Evolutionary conservation across 30 jellyfish, hydroid and myxozoan genomes (phyloP).

Genomic region (Turritopsis dohrnii): DNA sequence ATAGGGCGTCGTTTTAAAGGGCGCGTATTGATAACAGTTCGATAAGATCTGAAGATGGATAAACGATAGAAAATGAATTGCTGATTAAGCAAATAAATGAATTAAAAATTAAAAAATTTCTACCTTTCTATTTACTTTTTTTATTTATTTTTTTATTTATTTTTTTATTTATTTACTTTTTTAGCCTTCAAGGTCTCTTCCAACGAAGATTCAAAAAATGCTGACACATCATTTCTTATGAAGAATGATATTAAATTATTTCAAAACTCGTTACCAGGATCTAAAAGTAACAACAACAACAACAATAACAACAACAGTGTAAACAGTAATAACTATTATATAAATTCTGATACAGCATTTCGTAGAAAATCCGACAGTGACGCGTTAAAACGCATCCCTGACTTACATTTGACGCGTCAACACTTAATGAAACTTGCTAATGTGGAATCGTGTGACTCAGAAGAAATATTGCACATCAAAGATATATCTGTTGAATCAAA

Average conservation of each 20-base stretch:
- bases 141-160: too few species aligned
- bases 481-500: neutral
- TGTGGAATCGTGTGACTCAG: conserved; percentile 1
- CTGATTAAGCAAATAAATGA: neutral
- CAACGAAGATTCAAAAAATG: neutral
- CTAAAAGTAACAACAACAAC: neutral
- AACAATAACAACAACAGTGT: neutral
- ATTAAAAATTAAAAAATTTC: neutral
- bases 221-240: neutral
- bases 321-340: neutral
- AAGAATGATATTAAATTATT: conserved; percentile 14
- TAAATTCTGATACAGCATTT: neutral
- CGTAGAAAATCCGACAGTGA: conserved; percentile 11
- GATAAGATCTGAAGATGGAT: too few species aligned
- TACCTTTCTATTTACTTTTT: neutral
- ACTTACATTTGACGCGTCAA: neutral
- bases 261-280: neutral
- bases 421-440: conserved; percentile 4
- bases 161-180: neutral
- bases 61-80: too few species aligned
- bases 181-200: neutral
- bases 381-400: neutral
- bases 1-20: too few species aligned
- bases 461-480: neutral
- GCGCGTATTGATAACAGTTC: too few species aligned